Evolutionary conservation across 2,888 invertebrate genomes (phyloP).

Genomic region (Microctonus aethiopoides): DNA sequence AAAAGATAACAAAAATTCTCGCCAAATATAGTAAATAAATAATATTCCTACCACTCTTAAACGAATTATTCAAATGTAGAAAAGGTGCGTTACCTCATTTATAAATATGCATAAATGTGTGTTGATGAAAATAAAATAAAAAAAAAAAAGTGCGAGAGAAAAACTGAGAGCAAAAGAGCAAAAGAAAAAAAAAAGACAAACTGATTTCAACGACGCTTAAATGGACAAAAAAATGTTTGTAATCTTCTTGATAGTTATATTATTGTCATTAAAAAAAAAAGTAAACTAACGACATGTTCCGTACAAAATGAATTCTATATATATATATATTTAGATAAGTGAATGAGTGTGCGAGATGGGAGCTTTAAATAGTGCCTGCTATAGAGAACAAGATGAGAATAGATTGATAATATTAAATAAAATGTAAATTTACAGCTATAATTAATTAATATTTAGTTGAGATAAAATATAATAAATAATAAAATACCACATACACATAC

Average conservation of each 20-base stretch:
- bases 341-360: slow-evolving; percentile 49
- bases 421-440: slow-evolving; percentile 4
- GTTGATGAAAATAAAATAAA: not conserved
- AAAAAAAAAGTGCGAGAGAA: slow-evolving; percentile 12
- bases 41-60: slow-evolving; percentile 16
- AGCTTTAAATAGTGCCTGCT: slow-evolving; percentile 67
- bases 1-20: not conserved
- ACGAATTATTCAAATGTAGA: slow-evolving; percentile 34
- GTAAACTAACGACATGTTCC: not conserved
- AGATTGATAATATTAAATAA: slow-evolving; percentile 5
- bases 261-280: not conserved
- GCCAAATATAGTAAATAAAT: no score
- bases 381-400: slow-evolving; percentile 31
- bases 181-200: not conserved
- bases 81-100: slow-evolving; percentile 37
- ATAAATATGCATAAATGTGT: slow-evolving; percentile 10
- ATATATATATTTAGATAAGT: slow-evolving; percentile 24
- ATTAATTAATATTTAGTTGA: not conserved
- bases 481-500: slow-evolving; percentile 7
- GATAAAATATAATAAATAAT: slow-evolving; percentile 7
- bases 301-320: slow-evolving; percentile 2
- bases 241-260: slow-evolving; percentile 4
- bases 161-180: not conserved
- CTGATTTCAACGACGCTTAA: not conserved
- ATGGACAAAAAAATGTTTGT: slow-evolving; percentile 15